Percentiles rank a stretch among this genome's conserved stretches.
phyloP scores from a whole-genome alignment of 2,888 invertebrate genomes.

The Malacosoma neustria region DNA sequence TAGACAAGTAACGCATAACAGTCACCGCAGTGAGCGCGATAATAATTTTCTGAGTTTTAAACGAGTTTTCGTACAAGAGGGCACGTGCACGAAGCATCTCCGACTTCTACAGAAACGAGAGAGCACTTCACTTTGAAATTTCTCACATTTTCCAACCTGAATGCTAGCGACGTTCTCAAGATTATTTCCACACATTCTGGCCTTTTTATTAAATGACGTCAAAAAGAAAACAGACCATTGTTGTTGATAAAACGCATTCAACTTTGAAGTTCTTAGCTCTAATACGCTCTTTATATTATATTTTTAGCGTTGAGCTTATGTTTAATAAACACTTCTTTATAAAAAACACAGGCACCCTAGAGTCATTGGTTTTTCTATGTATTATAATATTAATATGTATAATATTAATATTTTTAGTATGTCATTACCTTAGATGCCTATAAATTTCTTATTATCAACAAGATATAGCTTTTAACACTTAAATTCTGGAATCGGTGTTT shows the following conservation, averaged over 20 bases:
- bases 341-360: too few relatives aligned
- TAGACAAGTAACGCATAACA: constrained; percentile 1
- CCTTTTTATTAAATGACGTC: constrained; percentile 24
- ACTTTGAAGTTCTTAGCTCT: not conserved
- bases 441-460: too few relatives aligned
- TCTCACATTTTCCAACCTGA: constrained; percentile 33
- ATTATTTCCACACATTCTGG: constrained; percentile 30
- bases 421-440: too few relatives aligned
- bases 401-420: too few relatives aligned
- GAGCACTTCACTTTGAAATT: constrained; percentile 30
- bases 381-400: too few relatives aligned
- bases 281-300: constrained; percentile 1
- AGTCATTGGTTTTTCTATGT: too few relatives aligned
- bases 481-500: too few relatives aligned
- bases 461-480: too few relatives aligned
- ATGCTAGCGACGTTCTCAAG: constrained; percentile 24
- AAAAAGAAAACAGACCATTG: constrained; percentile 19
- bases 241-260: not conserved
- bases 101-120: constrained; percentile 21
- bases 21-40: constrained; percentile 15
- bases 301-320: too few relatives aligned
- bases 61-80: constrained; percentile 27
- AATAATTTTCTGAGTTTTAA: constrained; percentile 25
- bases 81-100: constrained; percentile 25
- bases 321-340: too few relatives aligned